Base-by-base conservation (phyloP, 2,888 invertebrate genomes). In the Metallyticus violacea region DNA sequence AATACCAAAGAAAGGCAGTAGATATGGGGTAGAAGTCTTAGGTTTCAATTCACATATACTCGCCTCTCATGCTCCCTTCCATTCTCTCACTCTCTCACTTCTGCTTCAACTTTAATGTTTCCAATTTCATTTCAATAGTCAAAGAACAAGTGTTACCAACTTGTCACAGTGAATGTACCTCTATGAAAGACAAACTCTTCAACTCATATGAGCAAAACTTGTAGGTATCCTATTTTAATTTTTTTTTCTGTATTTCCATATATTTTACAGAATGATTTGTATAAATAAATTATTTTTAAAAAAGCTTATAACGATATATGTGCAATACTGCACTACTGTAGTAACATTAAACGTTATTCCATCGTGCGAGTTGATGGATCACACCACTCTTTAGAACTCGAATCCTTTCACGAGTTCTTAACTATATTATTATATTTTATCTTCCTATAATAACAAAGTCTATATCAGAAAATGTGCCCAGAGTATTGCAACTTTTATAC, bases 1-100 rank as follows among this genome's bases (percentile, higher is more conserved):
- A 87, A 87, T 87, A 87, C 85, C 85, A 85, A 87, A 85, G 87
- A 87, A 87, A 87, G 87, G 87, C 87, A 87, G 85, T 85, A 87
- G 87, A 87, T 87, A 87, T 87, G 87, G 81, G 84, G 77, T 86
- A 82, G 85, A 85, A 87, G 87, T 87, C 87, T 85, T 87, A 81
- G 85, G 87, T 87, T 81, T 85, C 77, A 81, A 82, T 77, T 82
- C 81, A n/a, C 81, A n/a, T 40, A 22, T 83, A 6, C 62, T 76
- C 82, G 1, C 26, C 82, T 26, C 29, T 62, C 40, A 62, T 15
- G 40, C 40, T 62, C 40, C 40, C 40, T 62, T 62, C 40, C 40
- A 62, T 62, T 62, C 40, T 77, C 83, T 77, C 77, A 77, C 9
- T 77, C 77, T 77, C 81, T 81, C 80, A 27, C 7, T 80, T 27